Conservation (phyloP, 2,888 invertebrate genomes). For the Meandrusa payeni region DNA sequence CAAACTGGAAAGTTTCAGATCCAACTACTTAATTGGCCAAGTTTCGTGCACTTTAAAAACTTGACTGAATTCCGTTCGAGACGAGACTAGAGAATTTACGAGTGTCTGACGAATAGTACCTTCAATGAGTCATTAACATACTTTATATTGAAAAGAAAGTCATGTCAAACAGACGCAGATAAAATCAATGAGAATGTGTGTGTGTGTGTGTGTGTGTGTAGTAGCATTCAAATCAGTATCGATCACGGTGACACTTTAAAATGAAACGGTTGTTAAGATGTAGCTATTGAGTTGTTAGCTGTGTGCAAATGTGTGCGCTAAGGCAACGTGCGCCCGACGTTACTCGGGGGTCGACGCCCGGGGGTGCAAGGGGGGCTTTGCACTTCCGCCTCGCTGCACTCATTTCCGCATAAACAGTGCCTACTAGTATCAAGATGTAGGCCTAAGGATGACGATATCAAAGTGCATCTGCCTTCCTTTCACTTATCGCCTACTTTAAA, state of each 20-base stretch:
- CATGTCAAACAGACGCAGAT: background rate
- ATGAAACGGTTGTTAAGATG: constrained; percentile 31
- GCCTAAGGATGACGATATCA: constrained; percentile 36
- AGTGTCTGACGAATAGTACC: background rate
- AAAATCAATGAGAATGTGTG: constrained; percentile 10
- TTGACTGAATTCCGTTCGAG: constrained; percentile 44
- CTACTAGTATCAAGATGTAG: constrained; percentile 59
- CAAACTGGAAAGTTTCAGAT: constrained; percentile 42
- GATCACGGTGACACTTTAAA: constrained; percentile 10
- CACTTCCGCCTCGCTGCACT: constrained; percentile 76
- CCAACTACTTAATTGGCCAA: constrained; percentile 59
- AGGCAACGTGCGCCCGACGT: constrained; percentile 40
- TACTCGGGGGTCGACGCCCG: constrained; percentile 63
- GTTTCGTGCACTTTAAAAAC: constrained; percentile 58
- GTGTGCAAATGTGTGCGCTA: constrained; percentile 34
- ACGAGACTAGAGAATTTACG: constrained; percentile 36
- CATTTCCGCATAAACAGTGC: constrained; percentile 75
- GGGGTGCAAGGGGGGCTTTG: constrained; percentile 63
- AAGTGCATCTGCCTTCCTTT: constrained; percentile 24
- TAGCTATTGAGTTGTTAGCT: constrained; percentile 28
- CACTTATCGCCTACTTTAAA: constrained; percentile 53
- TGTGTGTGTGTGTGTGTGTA: constrained; percentile 10
- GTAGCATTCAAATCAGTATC: constrained; percentile 10
- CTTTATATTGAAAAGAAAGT: constrained; percentile 6
- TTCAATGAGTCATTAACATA: constrained; percentile 14